Conservation (phyloP, 2,113 vertebrate species). For the Etheostoma cragini region DNA sequence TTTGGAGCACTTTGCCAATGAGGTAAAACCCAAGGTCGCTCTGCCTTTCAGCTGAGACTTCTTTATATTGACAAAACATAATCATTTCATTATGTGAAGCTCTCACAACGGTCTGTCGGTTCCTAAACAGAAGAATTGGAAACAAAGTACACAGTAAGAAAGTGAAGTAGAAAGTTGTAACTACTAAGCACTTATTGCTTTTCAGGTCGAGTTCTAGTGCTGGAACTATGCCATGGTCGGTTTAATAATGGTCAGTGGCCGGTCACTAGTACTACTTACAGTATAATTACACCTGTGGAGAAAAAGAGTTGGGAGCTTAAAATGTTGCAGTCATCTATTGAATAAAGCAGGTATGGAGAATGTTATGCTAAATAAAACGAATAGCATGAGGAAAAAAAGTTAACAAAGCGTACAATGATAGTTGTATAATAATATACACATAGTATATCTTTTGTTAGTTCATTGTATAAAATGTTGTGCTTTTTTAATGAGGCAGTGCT, state of each 20-base stretch:
- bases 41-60: slow-evolving; percentile 15
- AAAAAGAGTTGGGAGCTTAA: background rate
- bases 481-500: background rate
- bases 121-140: slow-evolving; percentile 7
- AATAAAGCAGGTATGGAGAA: background rate
- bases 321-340: background rate
- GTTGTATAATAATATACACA: background rate
- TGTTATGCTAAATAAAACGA: background rate
- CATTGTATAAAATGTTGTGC: background rate
- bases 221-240: background rate
- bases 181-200: background rate
- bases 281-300: background rate
- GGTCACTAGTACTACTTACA: background rate
- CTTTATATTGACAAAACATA: slow-evolving; percentile 27
- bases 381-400: background rate
- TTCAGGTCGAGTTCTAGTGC: background rate
- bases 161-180: background rate
- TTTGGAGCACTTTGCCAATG: background rate
- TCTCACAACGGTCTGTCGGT: slow-evolving; percentile 20
- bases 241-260: background rate
- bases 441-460: background rate
- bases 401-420: too few species aligned
- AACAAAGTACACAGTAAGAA: background rate
- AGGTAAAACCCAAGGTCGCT: slow-evolving; percentile 19
- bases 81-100: slow-evolving; percentile 22